Evolutionary conservation across 2,113 vertebrate genomes (phyloP).

Genomic region (Sclerurus mexicanus): DNA sequence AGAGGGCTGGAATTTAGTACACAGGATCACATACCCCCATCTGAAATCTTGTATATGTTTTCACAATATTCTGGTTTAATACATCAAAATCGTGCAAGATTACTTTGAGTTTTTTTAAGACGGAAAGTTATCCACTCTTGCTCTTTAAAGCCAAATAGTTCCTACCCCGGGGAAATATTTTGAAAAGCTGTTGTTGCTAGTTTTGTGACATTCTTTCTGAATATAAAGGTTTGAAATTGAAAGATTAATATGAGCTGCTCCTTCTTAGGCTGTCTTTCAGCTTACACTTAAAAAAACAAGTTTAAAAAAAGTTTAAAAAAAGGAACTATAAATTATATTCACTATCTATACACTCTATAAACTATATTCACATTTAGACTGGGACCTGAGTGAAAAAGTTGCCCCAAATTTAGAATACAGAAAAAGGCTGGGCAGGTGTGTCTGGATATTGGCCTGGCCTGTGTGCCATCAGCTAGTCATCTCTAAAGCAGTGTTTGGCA

Average conservation of each 20-base stretch:
- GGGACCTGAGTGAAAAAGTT: neutral
- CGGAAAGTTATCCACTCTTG: neutral
- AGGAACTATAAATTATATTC: neutral
- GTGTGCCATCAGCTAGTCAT: neutral
- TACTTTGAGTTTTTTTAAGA: neutral
- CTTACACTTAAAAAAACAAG: neutral
- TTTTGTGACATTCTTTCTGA: neutral
- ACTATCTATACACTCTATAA: neutral
- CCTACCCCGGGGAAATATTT: neutral
- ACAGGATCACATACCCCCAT: neutral
- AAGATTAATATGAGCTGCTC: neutral
- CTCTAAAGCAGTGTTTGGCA: neutral
- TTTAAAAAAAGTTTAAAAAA: neutral
- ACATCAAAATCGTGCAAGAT: neutral
- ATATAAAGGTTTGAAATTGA: neutral
- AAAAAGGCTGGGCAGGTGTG: neutral
- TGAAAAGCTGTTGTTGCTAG: neutral
- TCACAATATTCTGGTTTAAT: neutral
- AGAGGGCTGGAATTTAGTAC: neutral
- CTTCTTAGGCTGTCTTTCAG: neutral
- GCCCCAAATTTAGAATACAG: neutral
- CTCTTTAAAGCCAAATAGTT: neutral
- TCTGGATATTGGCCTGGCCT: neutral
- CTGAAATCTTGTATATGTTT: neutral
- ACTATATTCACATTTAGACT: neutral